Evolutionary conservation across 2,797 vertebrate genomes (phyloP), one percentile per base, ranked within the genome.

Genomic region (Etheostoma perlongum): DNA sequence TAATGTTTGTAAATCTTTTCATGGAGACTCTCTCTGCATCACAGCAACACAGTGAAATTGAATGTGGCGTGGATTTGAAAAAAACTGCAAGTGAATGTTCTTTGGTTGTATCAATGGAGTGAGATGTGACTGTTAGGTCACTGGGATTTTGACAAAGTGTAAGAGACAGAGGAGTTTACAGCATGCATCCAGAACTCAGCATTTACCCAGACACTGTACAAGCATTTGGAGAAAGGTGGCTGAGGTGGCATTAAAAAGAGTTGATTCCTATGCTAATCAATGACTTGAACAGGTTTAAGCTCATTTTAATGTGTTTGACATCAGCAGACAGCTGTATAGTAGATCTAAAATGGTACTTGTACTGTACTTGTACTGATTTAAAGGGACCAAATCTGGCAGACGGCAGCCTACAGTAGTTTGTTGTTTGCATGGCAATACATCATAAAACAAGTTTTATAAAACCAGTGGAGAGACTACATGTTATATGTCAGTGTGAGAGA

Each of bases 101-200:
- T 67, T 58, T 40, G 65, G 55, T 36, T 61, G 74, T 71, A 72
- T 82, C 64, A 77, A 53, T 33, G n/a, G 60, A 83, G 74, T 76
- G 75, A 74, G 71, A 85, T 84, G 59, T 67, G 76, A 86, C 78
- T 72, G 78, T 64, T 58, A 19, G 57, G 59, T 85, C 69, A 76
- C 61, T 58, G 52, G 66, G 60, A 77, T 67, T 53, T 21, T 62
- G 63, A 77, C 51, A 54, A 87, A 75, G 79, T 70, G 62, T 53
- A 83, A 64, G 25, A 61, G 33, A 64, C 15, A 27, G 33, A 48
- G 76, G 79, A 80, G 51, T 40, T 81, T 54, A 30, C 52, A 75
- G 61, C 55, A 4, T 18, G n/a, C 23, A 53, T 81, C 72, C 79
- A 78, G 74, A 67, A 51, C 67, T 78, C 66, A 42, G 73, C 53